Percentiles rank a stretch among this genome's conserved stretches.
phyloP scores from a whole-genome alignment of 1,140 invertebrate species.

The Rhyzopertha dominica region DNA sequence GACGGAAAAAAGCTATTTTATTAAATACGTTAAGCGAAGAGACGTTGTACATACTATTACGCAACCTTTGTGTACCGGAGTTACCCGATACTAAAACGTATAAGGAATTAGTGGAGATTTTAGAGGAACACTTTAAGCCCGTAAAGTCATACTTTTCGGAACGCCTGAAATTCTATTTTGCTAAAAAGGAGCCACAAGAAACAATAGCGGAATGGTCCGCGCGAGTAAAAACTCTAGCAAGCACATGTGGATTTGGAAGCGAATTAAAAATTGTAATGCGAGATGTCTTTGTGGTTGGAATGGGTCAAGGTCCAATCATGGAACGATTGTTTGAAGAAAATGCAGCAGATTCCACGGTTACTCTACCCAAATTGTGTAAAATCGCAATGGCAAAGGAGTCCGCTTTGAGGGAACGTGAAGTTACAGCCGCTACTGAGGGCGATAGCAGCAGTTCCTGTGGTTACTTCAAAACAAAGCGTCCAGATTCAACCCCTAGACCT shows the following conservation, averaged over 20 bases:
- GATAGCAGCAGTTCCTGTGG: too few species aligned
- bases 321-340: slow-evolving; percentile 14
- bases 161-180: slow-evolving; percentile 12
- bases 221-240: slow-evolving; percentile 11
- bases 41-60: slow-evolving; percentile 1
- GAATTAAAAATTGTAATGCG: slow-evolving; percentile 8
- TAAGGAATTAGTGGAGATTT: slow-evolving; percentile 1
- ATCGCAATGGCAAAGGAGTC: slow-evolving; percentile 14
- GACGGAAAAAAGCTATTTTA: slow-evolving; percentile 8
- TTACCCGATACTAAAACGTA: slow-evolving; percentile 1
- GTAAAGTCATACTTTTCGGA: slow-evolving; percentile 17
- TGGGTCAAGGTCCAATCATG: slow-evolving; percentile 11
- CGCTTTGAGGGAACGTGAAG: slow-evolving; percentile 12
- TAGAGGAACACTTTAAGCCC: slow-evolving; percentile 2
- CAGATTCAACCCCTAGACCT: too few species aligned
- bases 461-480: too few species aligned
- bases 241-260: slow-evolving; percentile 9
- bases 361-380: slow-evolving; percentile 9
- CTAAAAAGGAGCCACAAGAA: slow-evolving; percentile 5
- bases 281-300: slow-evolving; percentile 16
- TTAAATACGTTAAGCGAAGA: slow-evolving; percentile 5
- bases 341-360: slow-evolving; percentile 7
- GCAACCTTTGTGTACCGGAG: slow-evolving; percentile 3
- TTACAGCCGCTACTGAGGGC: too few species aligned
- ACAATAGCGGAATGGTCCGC: slow-evolving; percentile 11